Conservation (phyloP, 2,888 invertebrate species). For the Griposia aprilina region DNA sequence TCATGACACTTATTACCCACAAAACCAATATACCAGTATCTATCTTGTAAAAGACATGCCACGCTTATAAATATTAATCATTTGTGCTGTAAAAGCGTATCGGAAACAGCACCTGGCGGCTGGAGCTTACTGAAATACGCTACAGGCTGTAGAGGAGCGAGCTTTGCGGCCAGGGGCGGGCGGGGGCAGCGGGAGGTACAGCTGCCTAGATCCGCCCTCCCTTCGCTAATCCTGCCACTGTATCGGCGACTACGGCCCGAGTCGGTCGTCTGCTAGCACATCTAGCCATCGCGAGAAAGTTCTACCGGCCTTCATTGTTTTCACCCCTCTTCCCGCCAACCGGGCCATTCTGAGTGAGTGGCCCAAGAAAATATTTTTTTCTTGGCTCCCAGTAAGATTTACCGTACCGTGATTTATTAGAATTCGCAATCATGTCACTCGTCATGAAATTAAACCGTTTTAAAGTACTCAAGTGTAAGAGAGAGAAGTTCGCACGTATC, state of each 20-base stretch:
- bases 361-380: constrained; percentile 11
- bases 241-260: constrained; percentile 62
- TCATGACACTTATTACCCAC: constrained; percentile 31
- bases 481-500: constrained; percentile 92
- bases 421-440: constrained; percentile 91
- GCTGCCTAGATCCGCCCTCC: constrained; percentile 72
- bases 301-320: constrained; percentile 43
- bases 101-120: constrained; percentile 52
- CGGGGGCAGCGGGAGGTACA: constrained; percentile 82
- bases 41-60: constrained; percentile 26
- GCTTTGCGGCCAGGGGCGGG: constrained; percentile 37
- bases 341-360: constrained; percentile 38
- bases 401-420: neutral
- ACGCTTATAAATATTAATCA: constrained; percentile 52
- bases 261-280: constrained; percentile 33
- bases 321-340: constrained; percentile 35
- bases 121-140: constrained; percentile 57
- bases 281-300: constrained; percentile 65
- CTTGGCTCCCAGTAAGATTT: neutral
- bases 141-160: constrained; percentile 61
- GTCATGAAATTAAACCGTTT: constrained; percentile 92
- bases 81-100: constrained; percentile 48
- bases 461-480: constrained; percentile 92
- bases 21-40: constrained; percentile 22
- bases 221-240: constrained; percentile 68